Evolutionary conservation across 1,140 invertebrate genomes (phyloP), one percentile per base, ranked within the genome.

Genomic region (Panagrolaimus sp.): DNA sequence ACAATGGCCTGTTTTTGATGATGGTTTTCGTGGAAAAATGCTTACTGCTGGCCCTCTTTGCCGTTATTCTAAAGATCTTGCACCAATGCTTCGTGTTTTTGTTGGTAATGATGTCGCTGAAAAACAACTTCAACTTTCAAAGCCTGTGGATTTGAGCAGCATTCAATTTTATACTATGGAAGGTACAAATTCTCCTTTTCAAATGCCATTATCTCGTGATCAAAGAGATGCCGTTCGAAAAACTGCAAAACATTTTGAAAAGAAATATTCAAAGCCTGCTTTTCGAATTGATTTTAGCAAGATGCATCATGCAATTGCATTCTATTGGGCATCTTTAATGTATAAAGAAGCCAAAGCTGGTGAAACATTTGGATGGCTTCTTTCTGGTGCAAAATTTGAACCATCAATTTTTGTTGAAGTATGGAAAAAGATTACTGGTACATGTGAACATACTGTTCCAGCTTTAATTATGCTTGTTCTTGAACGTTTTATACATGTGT

Each of bases 131-230:
- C 16, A 53, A 53, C 25, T 9, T 53, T 53, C 25, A 38, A 38
- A 38, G 7, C 31, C 31, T 38, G 31, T 38, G 2, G 31, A 38
- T 38, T 38, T 38, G 31, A 23, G n/a, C 1, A 14, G 8, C n/a
- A 14, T 14, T 38, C 31, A 74, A 14, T 45, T 82, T 25, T 82
- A 82, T 67, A 83, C 82, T 65, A 83, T 82, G 81, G 74, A 78
- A 46, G 80, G 76, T 9, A 66, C 83, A 13, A 57, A 75, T 48
- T 45, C 66, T 13, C 66, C 25, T 9, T 63, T 31, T 14, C 14
- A 9, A 8, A 20, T 16, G 0, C 25, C 38, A 0, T 1, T 27
- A 8, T 9, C 72, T 73, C 38, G 20, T 25, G 20, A 57, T 45
- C 14, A 27, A n/a, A 0, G 9, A n/a, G 25, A 27, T 9, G 11